Evolutionary conservation across 2,797 vertebrate genomes (phyloP).

Genomic region (Numenius phaeopus): DNA sequence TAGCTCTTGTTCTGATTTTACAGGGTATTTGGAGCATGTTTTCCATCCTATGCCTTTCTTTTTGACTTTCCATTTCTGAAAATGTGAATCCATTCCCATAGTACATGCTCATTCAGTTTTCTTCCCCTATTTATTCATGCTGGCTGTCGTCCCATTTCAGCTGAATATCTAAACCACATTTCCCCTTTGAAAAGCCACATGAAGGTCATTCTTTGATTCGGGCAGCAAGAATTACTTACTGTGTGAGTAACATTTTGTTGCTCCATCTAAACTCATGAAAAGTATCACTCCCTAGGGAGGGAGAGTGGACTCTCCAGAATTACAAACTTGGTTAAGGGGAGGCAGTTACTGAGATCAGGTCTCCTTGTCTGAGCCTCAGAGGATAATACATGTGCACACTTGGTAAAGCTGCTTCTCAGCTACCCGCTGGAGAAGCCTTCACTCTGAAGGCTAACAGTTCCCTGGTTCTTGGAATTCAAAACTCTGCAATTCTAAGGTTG

Average conservation of each 20-base stretch:
- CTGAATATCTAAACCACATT: slow-evolving; percentile 33
- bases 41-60: neutral
- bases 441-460: neutral
- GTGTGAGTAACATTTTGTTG: neutral
- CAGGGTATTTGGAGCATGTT: neutral
- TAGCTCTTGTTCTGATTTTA: neutral
- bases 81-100: neutral
- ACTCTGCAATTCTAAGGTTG: neutral
- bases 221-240: neutral
- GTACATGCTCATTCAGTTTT: neutral
- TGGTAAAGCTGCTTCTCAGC: neutral
- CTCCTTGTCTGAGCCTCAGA: neutral
- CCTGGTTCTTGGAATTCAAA: neutral
- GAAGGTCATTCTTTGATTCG: slow-evolving; percentile 48
- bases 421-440: neutral
- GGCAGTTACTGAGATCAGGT: neutral
- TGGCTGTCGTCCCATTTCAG: neutral
- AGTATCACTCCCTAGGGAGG: neutral
- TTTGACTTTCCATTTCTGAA: neutral
- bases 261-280: neutral
- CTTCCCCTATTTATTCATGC: slow-evolving; percentile 6
- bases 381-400: neutral
- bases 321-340: neutral
- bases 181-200: neutral
- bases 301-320: neutral